Percentiles rank a stretch among this genome's conserved stretches.
Conservation (phyloP, 2,888 invertebrate genomes). For the Calephelis perditalis region DNA sequence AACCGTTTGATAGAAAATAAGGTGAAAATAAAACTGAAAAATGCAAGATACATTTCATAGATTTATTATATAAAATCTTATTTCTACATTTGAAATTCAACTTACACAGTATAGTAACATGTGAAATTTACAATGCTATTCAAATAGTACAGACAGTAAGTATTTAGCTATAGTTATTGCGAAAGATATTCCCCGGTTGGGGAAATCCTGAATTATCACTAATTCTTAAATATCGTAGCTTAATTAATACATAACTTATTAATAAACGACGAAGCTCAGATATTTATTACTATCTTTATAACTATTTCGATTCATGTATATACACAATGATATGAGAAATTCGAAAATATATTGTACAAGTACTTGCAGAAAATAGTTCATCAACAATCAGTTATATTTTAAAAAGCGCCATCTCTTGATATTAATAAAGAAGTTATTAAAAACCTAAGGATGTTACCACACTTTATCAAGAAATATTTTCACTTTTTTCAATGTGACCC, state of each 20-base stretch:
- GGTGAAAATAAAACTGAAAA: slow-evolving; percentile 46
- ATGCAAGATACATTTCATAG: slow-evolving; percentile 72
- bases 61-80: slow-evolving; percentile 79
- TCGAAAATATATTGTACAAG: slow-evolving; percentile 45
- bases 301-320: slow-evolving; percentile 62
- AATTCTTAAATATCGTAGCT: slow-evolving; percentile 65
- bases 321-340: slow-evolving; percentile 73
- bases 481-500: too few relatives aligned
- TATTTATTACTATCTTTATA: slow-evolving; percentile 67
- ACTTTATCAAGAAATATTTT: too few relatives aligned
- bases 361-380: slow-evolving; percentile 53
- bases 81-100: slow-evolving; percentile 69
- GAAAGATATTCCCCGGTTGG: slow-evolving; percentile 57
- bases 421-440: too few relatives aligned
- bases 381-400: slow-evolving; percentile 49
- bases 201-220: slow-evolving; percentile 57
- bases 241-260: slow-evolving; percentile 52
- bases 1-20: too few relatives aligned
- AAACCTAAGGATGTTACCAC: too few relatives aligned
- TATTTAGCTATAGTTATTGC: slow-evolving; percentile 74
- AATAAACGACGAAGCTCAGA: slow-evolving; percentile 76
- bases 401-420: too few relatives aligned
- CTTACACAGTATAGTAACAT: slow-evolving; percentile 71
- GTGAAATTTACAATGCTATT: slow-evolving; percentile 74
- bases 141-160: slow-evolving; percentile 69